Evolutionary conservation across 2,113 vertebrate genomes (phyloP).

Genomic region (Pachypanchax playfairii): DNA sequence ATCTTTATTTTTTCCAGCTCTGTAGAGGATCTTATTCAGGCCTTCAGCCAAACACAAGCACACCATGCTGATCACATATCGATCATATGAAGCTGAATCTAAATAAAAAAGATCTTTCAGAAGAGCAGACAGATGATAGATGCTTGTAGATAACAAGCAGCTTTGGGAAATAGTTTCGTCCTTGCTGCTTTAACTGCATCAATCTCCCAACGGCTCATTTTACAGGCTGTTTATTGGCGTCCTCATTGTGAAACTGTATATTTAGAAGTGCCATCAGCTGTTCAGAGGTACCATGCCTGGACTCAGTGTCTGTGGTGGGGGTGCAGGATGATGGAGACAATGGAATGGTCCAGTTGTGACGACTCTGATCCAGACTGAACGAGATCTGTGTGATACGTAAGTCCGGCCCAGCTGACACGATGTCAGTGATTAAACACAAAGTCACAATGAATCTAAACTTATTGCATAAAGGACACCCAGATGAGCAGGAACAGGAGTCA

Average conservation of each 20-base stretch:
- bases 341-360: conserved; percentile 9
- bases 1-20: conserved; percentile 3
- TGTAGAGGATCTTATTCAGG: conserved; percentile 29
- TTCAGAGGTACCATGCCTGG: background rate
- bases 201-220: conserved; percentile 13
- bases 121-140: background rate
- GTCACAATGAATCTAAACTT: background rate
- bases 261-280: conserved; percentile 61
- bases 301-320: conserved; percentile 2
- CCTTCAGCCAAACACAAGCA: background rate
- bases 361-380: conserved; percentile 20
- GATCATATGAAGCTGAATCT: background rate
- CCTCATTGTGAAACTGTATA: conserved; percentile 33
- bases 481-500: too few relatives aligned
- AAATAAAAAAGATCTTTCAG: background rate
- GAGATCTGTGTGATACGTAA: background rate
- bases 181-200: conserved; percentile 9
- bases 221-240: background rate
- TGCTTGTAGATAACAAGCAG: background rate
- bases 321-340: conserved; percentile 46
- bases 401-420: background rate
- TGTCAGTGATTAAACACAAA: conserved; percentile 6
- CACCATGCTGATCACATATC: background rate
- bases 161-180: conserved; percentile 15
- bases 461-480: too few relatives aligned